Base-by-base conservation (phyloP, 2,888 invertebrate species). In the Drosophila paranaensis region DNA sequence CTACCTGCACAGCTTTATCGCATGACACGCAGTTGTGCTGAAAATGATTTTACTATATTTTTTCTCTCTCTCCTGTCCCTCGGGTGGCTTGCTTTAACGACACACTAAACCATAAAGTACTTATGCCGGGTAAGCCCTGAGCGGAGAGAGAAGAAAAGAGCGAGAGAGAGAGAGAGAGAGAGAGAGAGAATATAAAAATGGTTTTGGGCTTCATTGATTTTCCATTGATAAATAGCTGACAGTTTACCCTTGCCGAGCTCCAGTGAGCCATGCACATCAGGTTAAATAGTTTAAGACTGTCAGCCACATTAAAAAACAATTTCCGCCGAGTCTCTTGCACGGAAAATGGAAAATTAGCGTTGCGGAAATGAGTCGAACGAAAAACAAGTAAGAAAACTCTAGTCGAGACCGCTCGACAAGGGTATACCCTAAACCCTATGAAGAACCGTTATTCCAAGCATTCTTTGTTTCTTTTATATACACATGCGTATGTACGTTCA, bases 291-390 rank as follows among this genome's bases (percentile, higher is more conserved):
- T 85, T 73, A 77, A 85, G 71, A 77, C 81, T 79, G 77, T 71
- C 86, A 69, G 77, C 40, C 71, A 74, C 83, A 85, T 86, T 86
- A 86, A 88, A 83, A 85, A 86, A 83, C 88, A 81, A 86, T 86
- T 88, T 86, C 83, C 86, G 81, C 60, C 56, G 77, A 82, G 74
- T 73, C 84, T 79, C 73, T 77, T 77, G 56, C 62, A 60, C 54
- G 43, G 58, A 14, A 63, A 66, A 67, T 69, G 65, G 42, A 14
- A 78, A 69, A 61, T 65, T 57, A 62, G 60, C 16, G 35, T 13
- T 39, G 57, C 37, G 35, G 16, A 57, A 45, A 33, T 39, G 54
- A 43, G 14, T 67, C 48, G 6, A 54, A 33, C 11, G 25, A 25
- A 25, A 51, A 25, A n/a, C n/a, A n/a, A n/a, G n/a, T n/a, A n/a